Conservation (phyloP, 2,113 vertebrate species). For the Octodon degus region DNA sequence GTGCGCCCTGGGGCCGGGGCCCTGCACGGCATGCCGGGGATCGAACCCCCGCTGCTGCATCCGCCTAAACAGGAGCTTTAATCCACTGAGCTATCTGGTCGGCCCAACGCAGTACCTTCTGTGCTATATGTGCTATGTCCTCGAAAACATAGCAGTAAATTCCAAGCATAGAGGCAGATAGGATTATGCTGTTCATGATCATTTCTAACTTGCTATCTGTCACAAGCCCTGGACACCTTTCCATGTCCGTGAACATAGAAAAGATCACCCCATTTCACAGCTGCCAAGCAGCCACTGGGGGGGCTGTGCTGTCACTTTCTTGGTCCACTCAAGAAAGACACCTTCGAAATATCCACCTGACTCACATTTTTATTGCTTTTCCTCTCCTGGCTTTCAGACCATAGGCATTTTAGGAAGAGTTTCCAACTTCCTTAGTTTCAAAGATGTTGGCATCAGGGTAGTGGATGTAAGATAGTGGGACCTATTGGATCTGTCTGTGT, state of each 20-base stretch:
- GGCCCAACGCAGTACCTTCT: neutral
- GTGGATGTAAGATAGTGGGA: neutral
- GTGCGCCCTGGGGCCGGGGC: too few relatives aligned
- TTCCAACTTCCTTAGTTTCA: neutral
- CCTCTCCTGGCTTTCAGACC: neutral
- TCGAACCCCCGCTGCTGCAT: too few relatives aligned
- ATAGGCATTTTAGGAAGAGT: neutral
- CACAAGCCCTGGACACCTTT: neutral
- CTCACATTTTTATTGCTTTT: neutral
- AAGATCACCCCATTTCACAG: neutral
- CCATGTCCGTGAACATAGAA: neutral
- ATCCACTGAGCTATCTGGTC: too few relatives aligned
- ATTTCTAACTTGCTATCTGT: neutral
- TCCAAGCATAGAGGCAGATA: rapidly evolving
- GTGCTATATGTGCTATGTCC: rapidly evolving
- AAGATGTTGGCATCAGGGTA: neutral
- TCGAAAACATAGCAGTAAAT: neutral
- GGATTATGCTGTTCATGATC: neutral
- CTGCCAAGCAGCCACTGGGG: neutral
- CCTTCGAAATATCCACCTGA: neutral
- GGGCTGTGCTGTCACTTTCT: neutral
- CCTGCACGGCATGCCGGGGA: too few relatives aligned
- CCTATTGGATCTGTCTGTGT: neutral
- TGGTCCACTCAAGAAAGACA: neutral
- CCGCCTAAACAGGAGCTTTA: too few relatives aligned